phyloP scores from a whole-genome alignment of 2,888 invertebrate species.

The Tipula lateralis region DNA sequence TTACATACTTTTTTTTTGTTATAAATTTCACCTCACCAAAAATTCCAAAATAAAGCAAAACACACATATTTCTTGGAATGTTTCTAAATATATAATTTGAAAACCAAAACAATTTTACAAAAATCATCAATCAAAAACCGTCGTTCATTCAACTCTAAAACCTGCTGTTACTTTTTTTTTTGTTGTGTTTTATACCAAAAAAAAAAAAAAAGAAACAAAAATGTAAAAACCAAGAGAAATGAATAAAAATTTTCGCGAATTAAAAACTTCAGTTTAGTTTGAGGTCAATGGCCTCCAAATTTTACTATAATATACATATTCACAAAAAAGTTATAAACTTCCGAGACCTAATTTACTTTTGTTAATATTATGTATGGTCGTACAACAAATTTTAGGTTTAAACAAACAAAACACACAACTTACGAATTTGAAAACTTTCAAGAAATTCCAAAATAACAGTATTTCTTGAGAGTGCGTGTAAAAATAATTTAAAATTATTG shows the following conservation, averaged over 20 bases:
- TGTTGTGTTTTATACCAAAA: background rate
- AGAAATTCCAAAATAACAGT: conserved; percentile 5
- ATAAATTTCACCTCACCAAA: background rate
- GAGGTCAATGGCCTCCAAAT: background rate
- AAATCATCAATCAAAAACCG: conserved; percentile 19
- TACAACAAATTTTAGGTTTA: background rate
- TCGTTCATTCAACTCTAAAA: background rate
- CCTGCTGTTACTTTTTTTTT: conserved; percentile 6
- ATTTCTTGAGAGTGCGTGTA: background rate
- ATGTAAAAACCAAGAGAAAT: background rate
- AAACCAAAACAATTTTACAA: background rate
- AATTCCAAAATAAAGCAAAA: conserved; percentile 19
- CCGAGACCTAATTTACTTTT: conserved; percentile 2
- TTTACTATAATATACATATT: background rate
- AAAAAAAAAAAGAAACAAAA: background rate
- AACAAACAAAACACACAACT: background rate
- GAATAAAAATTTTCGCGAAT: conserved; percentile 2
- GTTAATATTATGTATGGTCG: no score
- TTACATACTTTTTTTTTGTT: background rate
- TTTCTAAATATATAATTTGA: background rate
- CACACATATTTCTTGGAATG: background rate
- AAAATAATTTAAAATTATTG: background rate
- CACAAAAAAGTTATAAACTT: background rate
- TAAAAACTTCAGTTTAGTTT: background rate
- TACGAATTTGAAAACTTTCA: background rate